Evolutionary conservation across 2,113 vertebrate genomes (phyloP), one percentile per base, ranked within the genome.

Genomic region (Rafetus swinhoei): DNA sequence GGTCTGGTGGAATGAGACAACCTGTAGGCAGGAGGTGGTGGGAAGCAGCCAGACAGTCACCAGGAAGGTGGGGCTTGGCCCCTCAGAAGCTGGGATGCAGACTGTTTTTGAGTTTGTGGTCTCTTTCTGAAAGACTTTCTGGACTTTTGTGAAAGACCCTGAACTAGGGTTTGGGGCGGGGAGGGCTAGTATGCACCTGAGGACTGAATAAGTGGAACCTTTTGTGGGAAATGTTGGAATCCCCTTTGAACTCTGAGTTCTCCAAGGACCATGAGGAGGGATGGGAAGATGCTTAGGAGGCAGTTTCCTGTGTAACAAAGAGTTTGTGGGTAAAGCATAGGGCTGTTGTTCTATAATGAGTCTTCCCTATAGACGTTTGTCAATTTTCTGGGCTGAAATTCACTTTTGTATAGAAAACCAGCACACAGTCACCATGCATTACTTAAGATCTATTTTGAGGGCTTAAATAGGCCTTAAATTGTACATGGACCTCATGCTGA

Each of bases 401-500:
- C 77, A 35, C 57, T n/a, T 9, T 7, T n/a, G 14, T 1, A 32
- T 7, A 54, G 21, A 24, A 53, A 13, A 22, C 25, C 57, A 59
- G 21, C 0, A 14, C 16, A 32, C 7, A 52, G 21, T 18, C 10
- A 50, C 54, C 62, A 12, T 76, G 39, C 22, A 24, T 76, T 39
- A 74, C 72, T 76, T 76, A 45, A 76, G 24, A 3, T 3, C 35
- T 39, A 7, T 62, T 84, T 25, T 9, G 3, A 2, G 19, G 10
- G 32, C 50, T 82, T 27, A 55, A 81, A 27, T 25, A 18, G 2
- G 32, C 18, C 15, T 69, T 69, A 69, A 69, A 16, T 69, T 69
- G 7, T n/a, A 15, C 16, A n/a, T 9, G 16, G 19, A 29, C 14
- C 74, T 29, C 7, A 0, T 50, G 39, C 9, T 8, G 2, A 21